These are phyloP conservation scores for Amia ocellicauda DNA, from an alignment of 2,113 vertebrate species.

Conservation along the genomic window DNA sequence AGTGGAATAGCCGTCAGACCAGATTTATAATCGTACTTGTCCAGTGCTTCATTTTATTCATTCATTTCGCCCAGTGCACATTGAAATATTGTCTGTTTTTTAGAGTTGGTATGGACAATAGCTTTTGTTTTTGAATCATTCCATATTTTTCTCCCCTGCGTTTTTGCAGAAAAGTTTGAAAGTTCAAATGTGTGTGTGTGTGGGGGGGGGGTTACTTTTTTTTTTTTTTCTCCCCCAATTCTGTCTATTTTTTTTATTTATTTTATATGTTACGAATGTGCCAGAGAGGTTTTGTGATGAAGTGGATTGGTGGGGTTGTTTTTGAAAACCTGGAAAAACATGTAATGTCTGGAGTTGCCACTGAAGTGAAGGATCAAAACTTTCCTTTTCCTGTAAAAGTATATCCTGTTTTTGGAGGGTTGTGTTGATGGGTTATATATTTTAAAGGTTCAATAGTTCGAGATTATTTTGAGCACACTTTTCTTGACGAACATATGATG, in stretches of 20 bases:
- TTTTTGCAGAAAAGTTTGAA: constrained; percentile 67
- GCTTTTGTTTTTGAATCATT: constrained; percentile 53
- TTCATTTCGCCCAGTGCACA: constrained; percentile 20
- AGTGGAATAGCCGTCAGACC: constrained; percentile 18
- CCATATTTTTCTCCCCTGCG: constrained; percentile 65
- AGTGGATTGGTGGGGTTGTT: constrained; percentile 29
- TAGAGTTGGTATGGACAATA: no score
- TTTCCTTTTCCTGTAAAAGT: constrained; percentile 51
- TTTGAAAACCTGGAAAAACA: constrained; percentile 23
- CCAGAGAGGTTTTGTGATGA: constrained; percentile 28
- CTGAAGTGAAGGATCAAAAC: constrained; percentile 62
- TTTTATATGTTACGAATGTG: constrained; percentile 33
- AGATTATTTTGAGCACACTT: constrained; percentile 42
- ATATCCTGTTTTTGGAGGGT: constrained; percentile 54
- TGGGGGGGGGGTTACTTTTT: constrained; percentile 59
- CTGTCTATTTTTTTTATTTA: constrained; percentile 37
- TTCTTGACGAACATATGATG: constrained; percentile 30
- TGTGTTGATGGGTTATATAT: constrained; percentile 61
- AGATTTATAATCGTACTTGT: constrained; percentile 29
- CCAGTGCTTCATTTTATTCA: constrained; percentile 30
- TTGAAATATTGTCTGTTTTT: no score
- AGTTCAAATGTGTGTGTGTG: constrained; percentile 68
- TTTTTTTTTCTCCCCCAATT: constrained; percentile 37
- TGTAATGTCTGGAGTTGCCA: constrained; percentile 48
- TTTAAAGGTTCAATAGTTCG: constrained; percentile 54